Evolutionary conservation across 2,113 vertebrate species (phyloP).

Genomic region (Ornithorhynchus anatinus): DNA sequence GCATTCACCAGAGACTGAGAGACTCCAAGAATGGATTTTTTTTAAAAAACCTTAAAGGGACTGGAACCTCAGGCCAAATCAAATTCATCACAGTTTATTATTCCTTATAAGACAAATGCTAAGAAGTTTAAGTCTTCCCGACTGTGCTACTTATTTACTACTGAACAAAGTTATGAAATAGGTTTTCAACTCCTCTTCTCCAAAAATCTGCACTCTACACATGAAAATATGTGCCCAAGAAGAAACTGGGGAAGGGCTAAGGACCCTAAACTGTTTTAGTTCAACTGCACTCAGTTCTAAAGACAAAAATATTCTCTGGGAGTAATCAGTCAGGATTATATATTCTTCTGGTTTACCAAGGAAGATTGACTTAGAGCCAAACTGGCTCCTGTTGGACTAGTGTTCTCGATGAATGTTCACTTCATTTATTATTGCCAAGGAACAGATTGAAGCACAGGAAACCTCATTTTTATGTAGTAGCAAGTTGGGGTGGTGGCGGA

Average conservation of each 20-base stretch:
- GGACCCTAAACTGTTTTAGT: conserved; percentile 42
- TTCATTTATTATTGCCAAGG: conserved; percentile 62
- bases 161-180: conserved; percentile 22
- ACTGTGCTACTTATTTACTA: conserved; percentile 15
- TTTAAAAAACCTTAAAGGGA: no score
- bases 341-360: conserved; percentile 50
- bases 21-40: no score
- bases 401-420: conserved; percentile 51
- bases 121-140: background rate
- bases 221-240: conserved; percentile 24
- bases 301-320: conserved; percentile 59
- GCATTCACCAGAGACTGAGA: background rate
- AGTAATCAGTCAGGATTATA: conserved; percentile 65
- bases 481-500: background rate
- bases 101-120: conserved; percentile 31
- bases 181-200: conserved; percentile 44
- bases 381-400: conserved; percentile 57
- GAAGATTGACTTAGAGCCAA: conserved; percentile 55
- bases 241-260: conserved; percentile 12
- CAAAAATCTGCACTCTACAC: conserved; percentile 7
- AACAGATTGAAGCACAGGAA: conserved; percentile 35
- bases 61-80: no score
- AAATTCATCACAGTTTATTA: conserved; percentile 29
- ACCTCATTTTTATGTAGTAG: conserved; percentile 38
- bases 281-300: conserved; percentile 42